Percentiles rank a stretch among this genome's conserved stretches.
These are phyloP conservation scores for Myathropa florea DNA, from an alignment of 2,888 invertebrate genomes.

Conservation along the genomic window DNA sequence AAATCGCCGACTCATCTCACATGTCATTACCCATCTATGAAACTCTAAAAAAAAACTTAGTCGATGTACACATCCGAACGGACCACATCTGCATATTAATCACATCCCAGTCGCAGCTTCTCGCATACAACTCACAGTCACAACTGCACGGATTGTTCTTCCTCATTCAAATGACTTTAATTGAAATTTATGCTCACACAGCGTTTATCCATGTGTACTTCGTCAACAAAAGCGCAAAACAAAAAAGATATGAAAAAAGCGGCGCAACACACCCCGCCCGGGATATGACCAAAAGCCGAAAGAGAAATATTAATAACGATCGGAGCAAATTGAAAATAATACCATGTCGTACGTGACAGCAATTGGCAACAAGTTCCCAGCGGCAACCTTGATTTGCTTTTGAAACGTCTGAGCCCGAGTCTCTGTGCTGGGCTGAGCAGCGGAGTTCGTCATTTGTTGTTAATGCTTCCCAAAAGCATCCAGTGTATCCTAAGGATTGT, in stretches of 20 bases:
- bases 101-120: not conserved
- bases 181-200: conserved; percentile 48
- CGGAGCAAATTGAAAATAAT: conserved; percentile 65
- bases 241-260: not conserved
- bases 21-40: not conserved
- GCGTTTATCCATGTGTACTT: not conserved
- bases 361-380: conserved; percentile 54
- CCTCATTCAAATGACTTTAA: conserved; percentile 65
- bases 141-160: conserved; percentile 38
- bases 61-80: not conserved
- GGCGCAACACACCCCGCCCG: not conserved
- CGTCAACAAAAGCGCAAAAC: not conserved
- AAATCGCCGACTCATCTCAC: not conserved
- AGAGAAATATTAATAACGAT: conserved; percentile 46
- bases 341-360: conserved; percentile 59
- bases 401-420: conserved; percentile 1
- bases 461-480: not conserved
- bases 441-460: not conserved
- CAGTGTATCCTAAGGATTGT: not conserved
- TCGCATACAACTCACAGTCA: not conserved
- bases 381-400: conserved; percentile 39
- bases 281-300: conserved; percentile 45
- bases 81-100: conserved; percentile 20
- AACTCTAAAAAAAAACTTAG: not conserved
- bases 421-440: not conserved